phyloP scores from a whole-genome alignment of 2,888 invertebrate genomes.

The Crossocerus cetratus region DNA sequence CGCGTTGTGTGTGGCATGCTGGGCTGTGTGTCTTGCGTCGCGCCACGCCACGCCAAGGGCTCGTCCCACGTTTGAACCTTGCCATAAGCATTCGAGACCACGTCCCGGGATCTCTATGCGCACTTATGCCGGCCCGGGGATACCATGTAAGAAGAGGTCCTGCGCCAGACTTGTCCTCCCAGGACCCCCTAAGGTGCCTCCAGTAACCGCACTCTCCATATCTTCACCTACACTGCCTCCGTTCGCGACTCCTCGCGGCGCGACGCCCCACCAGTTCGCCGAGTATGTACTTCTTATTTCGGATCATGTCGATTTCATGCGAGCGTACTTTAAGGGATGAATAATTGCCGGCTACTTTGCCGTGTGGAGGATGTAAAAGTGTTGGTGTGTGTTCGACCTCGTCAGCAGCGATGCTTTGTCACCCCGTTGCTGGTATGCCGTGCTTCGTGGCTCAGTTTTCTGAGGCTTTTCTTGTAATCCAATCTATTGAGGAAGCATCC shows the following conservation, averaged over 20 bases:
- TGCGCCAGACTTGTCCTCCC: background rate
- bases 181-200: slow-evolving; percentile 32
- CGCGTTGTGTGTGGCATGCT: slow-evolving; percentile 76
- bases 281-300: background rate
- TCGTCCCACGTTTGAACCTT: background rate
- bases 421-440: too few species aligned
- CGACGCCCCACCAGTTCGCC: background rate
- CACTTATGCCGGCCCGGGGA: slow-evolving; percentile 7
- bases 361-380: too few species aligned
- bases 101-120: slow-evolving; percentile 13
- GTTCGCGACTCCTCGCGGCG: background rate
- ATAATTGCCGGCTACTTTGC: too few species aligned
- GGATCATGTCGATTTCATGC: too few species aligned
- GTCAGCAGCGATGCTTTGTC: too few species aligned
- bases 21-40: slow-evolving; percentile 67
- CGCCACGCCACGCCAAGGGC: slow-evolving; percentile 39
- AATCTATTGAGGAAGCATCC: background rate
- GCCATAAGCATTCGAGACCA: background rate
- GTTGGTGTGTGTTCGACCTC: too few species aligned
- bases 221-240: background rate
- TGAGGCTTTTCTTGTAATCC: background rate
- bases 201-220: background rate
- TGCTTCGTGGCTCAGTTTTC: background rate
- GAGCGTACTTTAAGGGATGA: too few species aligned
- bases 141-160: slow-evolving; percentile 15